Percentiles rank a stretch among this genome's conserved stretches.
Evolutionary conservation across 2,113 vertebrate genomes (phyloP).

Genomic region (Physeter macrocephalus): DNA sequence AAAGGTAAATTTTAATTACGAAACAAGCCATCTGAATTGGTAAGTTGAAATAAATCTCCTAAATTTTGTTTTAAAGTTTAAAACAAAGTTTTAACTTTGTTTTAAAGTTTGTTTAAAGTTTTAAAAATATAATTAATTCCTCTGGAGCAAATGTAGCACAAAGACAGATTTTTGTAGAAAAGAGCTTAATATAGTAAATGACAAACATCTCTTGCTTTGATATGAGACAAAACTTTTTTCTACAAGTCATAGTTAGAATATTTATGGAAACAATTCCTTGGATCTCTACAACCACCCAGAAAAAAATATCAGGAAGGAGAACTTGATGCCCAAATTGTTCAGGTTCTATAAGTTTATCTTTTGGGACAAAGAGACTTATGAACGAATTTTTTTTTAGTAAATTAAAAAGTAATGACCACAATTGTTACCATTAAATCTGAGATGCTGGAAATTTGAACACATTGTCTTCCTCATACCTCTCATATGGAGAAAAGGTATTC

Average conservation of each 20-base stretch:
- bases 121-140: not conserved
- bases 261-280: not conserved
- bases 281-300: not conserved
- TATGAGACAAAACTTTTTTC: not conserved
- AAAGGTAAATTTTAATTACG: conserved; percentile 2
- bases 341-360: not conserved
- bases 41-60: not conserved
- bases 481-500: not conserved
- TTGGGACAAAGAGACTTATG: not conserved
- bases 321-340: not conserved
- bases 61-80: too few species aligned
- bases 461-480: not conserved
- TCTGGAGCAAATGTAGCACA: not conserved
- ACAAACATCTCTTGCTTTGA: not conserved
- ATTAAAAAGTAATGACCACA: not conserved
- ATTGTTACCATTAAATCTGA: not conserved
- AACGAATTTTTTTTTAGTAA: not conserved
- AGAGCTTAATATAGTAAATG: not conserved
- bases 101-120: too few species aligned
- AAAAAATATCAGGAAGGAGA: not conserved
- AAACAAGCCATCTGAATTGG: not conserved
- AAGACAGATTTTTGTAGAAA: not conserved
- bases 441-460: not conserved
- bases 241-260: not conserved
- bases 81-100: too few species aligned